phyloP scores from a whole-genome alignment of 2,113 vertebrate genomes.

The Plecturocebus donacophilus region DNA sequence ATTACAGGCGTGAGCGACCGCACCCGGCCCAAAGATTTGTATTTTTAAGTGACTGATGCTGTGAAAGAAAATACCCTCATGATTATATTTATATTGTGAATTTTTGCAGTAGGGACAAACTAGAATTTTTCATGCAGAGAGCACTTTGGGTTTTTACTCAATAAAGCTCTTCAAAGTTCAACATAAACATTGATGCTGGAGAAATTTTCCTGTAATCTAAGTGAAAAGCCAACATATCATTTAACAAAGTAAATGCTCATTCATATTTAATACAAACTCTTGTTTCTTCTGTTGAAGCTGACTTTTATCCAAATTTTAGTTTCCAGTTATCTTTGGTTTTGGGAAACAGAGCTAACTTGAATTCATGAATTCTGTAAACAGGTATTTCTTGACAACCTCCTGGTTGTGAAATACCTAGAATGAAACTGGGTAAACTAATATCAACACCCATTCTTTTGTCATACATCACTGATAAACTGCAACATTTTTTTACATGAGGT shows the following conservation, averaged over 20 bases:
- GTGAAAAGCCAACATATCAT: neutral
- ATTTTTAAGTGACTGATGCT: constrained; percentile 1
- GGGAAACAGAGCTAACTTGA: neutral
- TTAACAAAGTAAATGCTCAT: neutral
- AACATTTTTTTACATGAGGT: neutral
- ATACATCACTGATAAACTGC: neutral
- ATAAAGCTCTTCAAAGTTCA: neutral
- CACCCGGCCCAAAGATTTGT: neutral
- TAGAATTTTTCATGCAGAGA: neutral
- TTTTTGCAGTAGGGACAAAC: neutral
- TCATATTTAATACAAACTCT: neutral
- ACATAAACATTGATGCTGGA: neutral
- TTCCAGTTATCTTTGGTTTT: neutral
- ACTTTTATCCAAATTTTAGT: neutral
- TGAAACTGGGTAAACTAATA: neutral
- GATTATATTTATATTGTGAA: neutral
- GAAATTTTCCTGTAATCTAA: neutral
- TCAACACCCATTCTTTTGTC: neutral
- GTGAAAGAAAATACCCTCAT: neutral
- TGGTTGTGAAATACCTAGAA: neutral
- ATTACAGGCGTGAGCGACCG: too few species aligned
- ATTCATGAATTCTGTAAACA: neutral
- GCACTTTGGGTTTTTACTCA: constrained; percentile 27
- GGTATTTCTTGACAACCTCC: neutral
- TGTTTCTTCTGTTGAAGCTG: neutral